Evolutionary conservation across 2,888 invertebrate genomes (phyloP).

Genomic region (Agrochola lychnidis): DNA sequence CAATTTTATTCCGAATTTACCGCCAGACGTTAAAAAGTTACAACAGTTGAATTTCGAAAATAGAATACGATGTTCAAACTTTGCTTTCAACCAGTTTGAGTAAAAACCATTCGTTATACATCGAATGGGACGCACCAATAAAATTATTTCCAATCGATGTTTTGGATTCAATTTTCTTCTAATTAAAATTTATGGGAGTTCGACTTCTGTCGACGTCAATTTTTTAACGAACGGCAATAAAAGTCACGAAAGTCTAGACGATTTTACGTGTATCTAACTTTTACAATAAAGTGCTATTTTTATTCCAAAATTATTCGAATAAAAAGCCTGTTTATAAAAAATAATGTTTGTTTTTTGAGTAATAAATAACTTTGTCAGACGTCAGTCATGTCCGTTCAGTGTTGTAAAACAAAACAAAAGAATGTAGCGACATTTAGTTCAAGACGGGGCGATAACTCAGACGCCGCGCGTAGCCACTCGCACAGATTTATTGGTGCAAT

Average conservation of each 20-base stretch:
- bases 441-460: conserved; percentile 86
- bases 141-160: conserved; percentile 80
- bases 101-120: conserved; percentile 80
- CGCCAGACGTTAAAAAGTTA: conserved; percentile 71
- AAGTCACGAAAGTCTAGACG: conserved; percentile 63
- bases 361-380: conserved; percentile 51
- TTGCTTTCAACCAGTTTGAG: conserved; percentile 82
- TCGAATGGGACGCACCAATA: conserved; percentile 77
- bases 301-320: conserved; percentile 34
- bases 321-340: conserved; percentile 32
- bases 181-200: conserved; percentile 78
- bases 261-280: conserved; percentile 61
- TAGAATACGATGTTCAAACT: conserved; percentile 82
- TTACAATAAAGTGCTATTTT: conserved; percentile 57
- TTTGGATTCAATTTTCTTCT: conserved; percentile 78
- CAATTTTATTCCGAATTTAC: conserved; percentile 51
- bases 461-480: conserved; percentile 76
- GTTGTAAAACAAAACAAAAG: conserved; percentile 82
- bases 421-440: conserved; percentile 84
- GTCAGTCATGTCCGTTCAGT: conserved; percentile 53
- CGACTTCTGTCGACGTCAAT: conserved; percentile 68
- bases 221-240: conserved; percentile 65
- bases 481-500: conserved; percentile 90
- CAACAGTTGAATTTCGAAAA: conserved; percentile 78
- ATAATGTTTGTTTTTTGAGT: conserved; percentile 18